Conservation (phyloP, 2,113 vertebrate genomes). For the Sceloporus tristichus region DNA sequence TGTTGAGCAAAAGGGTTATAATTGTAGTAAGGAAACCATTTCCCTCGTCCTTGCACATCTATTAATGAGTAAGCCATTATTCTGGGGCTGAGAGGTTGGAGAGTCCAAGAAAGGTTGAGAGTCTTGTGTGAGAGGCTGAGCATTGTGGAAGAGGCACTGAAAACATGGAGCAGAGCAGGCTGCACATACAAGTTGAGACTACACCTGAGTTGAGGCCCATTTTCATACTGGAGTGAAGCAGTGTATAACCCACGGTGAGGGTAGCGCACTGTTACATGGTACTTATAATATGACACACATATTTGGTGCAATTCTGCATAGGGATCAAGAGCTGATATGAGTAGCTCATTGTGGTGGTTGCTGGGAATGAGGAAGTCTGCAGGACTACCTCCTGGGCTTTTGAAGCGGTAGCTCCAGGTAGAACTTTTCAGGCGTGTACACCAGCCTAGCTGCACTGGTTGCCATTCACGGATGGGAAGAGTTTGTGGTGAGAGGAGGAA, state of each 20-base stretch:
- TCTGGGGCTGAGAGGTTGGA: constrained; percentile 21
- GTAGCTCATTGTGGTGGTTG: background rate
- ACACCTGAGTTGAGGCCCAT: constrained; percentile 34
- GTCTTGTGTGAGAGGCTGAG: constrained; percentile 13
- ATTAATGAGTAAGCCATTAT: constrained; percentile 29
- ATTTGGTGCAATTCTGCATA: constrained; percentile 11
- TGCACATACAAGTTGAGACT: constrained; percentile 34
- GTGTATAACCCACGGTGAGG: background rate
- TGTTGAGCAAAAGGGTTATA: constrained; percentile 26
- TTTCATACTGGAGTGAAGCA: constrained; percentile 2
- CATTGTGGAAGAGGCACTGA: constrained; percentile 38
- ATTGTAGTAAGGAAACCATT: constrained; percentile 49
- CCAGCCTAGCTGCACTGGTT: constrained; percentile 41
- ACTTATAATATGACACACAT: constrained; percentile 59
- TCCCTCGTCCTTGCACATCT: constrained; percentile 31
- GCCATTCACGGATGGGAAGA: background rate
- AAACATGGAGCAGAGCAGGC: constrained; percentile 22
- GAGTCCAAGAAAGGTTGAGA: constrained; percentile 47
- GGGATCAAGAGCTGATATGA: background rate
- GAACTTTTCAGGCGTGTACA: constrained; percentile 57
- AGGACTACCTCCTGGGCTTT: constrained; percentile 38
- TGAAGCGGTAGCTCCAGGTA: constrained; percentile 59
- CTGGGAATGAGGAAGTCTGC: constrained; percentile 43
- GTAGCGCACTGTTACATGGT: constrained; percentile 43
- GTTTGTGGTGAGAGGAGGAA: constrained; percentile 50